A percentile compares a stretch with the other conserved stretches of the same genome.
phyloP scores from a whole-genome alignment of 2,797 vertebrate species.

The Odontamblyopus lacepedii region DNA sequence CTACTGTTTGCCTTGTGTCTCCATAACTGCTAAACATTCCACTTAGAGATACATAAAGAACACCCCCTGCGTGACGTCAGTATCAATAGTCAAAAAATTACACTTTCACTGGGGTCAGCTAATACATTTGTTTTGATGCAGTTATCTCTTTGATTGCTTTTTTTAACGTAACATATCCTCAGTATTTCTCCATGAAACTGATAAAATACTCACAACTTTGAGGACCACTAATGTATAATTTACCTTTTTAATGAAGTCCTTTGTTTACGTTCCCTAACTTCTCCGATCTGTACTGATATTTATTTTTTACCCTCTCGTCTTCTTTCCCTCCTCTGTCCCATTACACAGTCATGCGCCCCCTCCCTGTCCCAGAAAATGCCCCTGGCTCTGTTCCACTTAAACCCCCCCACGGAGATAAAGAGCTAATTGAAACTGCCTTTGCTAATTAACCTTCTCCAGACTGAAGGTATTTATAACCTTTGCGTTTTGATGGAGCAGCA shows the following conservation, averaged over 20 bases:
- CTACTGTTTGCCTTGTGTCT: too few relatives aligned
- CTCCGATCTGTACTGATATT: conserved; percentile 1
- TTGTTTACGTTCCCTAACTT: conserved; percentile 4
- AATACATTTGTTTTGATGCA: too few relatives aligned
- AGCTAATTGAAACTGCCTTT: conserved; percentile 81
- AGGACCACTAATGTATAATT: not conserved
- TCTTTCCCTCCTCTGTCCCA: conserved; percentile 10
- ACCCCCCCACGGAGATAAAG: conserved; percentile 76
- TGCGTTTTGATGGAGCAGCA: conserved; percentile 58
- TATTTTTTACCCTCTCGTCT: not conserved
- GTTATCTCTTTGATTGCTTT: too few relatives aligned
- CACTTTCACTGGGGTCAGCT: too few relatives aligned
- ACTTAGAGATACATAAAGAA: too few relatives aligned
- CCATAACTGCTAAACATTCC: too few relatives aligned
- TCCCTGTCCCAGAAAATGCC: conserved; percentile 35
- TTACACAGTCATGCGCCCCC: conserved; percentile 37
- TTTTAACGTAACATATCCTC: too few relatives aligned
- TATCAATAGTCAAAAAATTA: too few relatives aligned
- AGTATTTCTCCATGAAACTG: too few relatives aligned
- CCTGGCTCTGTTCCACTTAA: conserved; percentile 77
- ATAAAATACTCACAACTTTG: too few relatives aligned
- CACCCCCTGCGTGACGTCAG: too few relatives aligned
- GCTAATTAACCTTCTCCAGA: conserved; percentile 83
- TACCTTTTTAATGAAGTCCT: not conserved
- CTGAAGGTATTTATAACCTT: conserved; percentile 79